A percentile compares a stretch with the other conserved stretches of the same genome.
Evolutionary conservation across 2,797 vertebrate species (phyloP).

Genomic region (Perodicticus potto): DNA sequence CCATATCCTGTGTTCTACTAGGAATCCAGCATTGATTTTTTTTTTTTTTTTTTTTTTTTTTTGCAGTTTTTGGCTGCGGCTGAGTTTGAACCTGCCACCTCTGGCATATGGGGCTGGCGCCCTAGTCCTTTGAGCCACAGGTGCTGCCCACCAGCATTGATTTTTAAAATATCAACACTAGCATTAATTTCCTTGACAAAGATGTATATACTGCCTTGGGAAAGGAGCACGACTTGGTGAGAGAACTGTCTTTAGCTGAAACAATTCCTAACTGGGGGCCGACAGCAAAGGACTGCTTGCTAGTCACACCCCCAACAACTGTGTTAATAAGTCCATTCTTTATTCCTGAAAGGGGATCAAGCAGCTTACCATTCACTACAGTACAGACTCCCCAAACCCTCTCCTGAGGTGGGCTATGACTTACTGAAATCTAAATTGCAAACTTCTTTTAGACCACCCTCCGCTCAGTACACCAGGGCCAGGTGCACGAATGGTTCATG

Average conservation of each 20-base stretch:
- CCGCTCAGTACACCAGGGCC: neutral
- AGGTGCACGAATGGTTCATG: neutral
- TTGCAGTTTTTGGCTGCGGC: too few species aligned
- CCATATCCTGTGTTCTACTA: neutral
- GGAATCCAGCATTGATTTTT: neutral
- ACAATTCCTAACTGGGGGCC: neutral
- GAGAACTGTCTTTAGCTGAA: neutral
- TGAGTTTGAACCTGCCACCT: too few species aligned
- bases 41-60: too few species aligned
- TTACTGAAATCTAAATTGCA: neutral
- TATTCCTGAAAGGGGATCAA: neutral
- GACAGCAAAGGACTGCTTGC: neutral
- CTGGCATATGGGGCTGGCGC: too few species aligned
- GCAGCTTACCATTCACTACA: neutral
- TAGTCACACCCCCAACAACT: neutral
- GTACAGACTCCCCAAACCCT: neutral
- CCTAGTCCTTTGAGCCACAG: too few species aligned
- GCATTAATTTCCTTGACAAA: slow-evolving; percentile 40
- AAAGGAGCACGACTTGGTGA: neutral
- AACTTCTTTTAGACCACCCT: neutral
- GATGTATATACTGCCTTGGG: neutral
- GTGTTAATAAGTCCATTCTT: neutral
- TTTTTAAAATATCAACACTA: slow-evolving; percentile 26
- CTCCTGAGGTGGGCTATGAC: neutral
- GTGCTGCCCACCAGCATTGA: neutral